Base-by-base conservation (phyloP, 2,888 invertebrate species). In the Synergus gifuensis region DNA sequence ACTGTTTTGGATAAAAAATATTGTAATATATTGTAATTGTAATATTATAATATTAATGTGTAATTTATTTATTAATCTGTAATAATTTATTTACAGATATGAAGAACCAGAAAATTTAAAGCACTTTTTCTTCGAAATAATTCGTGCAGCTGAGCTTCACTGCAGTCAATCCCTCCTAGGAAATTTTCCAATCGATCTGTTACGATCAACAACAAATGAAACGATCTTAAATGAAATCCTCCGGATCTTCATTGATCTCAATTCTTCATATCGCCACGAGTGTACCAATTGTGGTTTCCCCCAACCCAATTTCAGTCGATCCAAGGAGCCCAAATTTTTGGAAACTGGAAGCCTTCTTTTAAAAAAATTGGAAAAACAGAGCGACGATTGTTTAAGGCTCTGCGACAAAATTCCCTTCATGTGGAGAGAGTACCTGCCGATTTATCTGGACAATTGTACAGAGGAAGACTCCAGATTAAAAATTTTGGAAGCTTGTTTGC, bases 391-490 rank as follows among this genome's bases (percentile, higher is more conserved):
- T 83, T 93, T 94, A 60, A 93, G 93, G 84, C 92, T 94, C 62
- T 94, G 95, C 83, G 93, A 93, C 85, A 91, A 92, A 84, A 94
- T 95, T 93, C 95, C 95, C 67, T 94, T 94, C 85, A 92, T 95
- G 87, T 95, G 95, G 94, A 93, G 93, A 78, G 94, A 94, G 84
- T 94, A 94, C 84, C 90, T 95, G 36, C 92, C 93, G 79, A 87
- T 94, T 79, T 91, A 82, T 54, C 82, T 83, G 63, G 76, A 79
- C 9, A 81, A 79, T 42, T 44, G 66, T 66, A 12, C 28, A 18
- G 63, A 84, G 22, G 79, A 94, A n/a, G 87, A 93, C 83, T 93
- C 93, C 84, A 91, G 94, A 46, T 85, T 95, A 80, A 93, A 94
- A 83, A 18, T 81, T 76, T 46, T 83, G 2, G 76, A 81, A 36